Conservation (phyloP, 1,140 invertebrate genomes). For the Drosophila yakuba region DNA sequence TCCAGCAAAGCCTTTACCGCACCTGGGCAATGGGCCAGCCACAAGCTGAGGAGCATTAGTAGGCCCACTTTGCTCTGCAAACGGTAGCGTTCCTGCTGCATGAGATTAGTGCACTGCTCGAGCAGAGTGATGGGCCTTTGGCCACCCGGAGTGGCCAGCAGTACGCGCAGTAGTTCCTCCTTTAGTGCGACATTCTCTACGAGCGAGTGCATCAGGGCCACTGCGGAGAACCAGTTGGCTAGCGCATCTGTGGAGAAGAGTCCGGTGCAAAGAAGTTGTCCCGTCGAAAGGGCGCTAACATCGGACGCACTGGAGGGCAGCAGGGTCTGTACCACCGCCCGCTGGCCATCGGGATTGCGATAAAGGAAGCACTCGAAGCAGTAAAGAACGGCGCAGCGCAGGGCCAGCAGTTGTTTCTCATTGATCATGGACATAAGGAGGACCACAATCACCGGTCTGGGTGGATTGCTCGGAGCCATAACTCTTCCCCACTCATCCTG, state of each 20-base stretch:
- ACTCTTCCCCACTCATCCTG: conserved; percentile 97
- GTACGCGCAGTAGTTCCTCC: conserved; percentile 96
- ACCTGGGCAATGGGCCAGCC: conserved; percentile 93
- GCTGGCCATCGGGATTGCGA: conserved; percentile 96
- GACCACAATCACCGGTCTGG: conserved; percentile 96
- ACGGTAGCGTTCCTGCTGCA: conserved; percentile 93
- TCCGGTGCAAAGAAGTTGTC: conserved; percentile 97
- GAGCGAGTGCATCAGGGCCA: conserved; percentile 95
- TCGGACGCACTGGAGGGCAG: conserved; percentile 93
- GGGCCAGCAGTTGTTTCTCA: conserved; percentile 96
- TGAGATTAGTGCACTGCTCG: conserved; percentile 93
- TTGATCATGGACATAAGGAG: conserved; percentile 99
- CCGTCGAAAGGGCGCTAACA: conserved; percentile 89
- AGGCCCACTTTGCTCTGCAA: conserved; percentile 96
- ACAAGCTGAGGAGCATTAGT: conserved; percentile 95
- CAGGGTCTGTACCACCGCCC: conserved; percentile 95
- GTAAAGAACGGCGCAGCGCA: conserved; percentile 98
- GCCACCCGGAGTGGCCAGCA: conserved; percentile 94
- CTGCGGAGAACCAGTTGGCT: conserved; percentile 99
- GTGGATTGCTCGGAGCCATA: conserved; percentile 96
- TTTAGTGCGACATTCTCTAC: conserved; percentile 95
- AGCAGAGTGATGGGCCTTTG: conserved; percentile 94
- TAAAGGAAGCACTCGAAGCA: conserved; percentile 98
- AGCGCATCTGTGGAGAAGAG: conserved; percentile 95
- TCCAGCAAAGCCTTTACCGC: conserved; percentile 94